Conservation (phyloP, 2,113 vertebrate genomes). For the Macheiramphus alcinus region DNA sequence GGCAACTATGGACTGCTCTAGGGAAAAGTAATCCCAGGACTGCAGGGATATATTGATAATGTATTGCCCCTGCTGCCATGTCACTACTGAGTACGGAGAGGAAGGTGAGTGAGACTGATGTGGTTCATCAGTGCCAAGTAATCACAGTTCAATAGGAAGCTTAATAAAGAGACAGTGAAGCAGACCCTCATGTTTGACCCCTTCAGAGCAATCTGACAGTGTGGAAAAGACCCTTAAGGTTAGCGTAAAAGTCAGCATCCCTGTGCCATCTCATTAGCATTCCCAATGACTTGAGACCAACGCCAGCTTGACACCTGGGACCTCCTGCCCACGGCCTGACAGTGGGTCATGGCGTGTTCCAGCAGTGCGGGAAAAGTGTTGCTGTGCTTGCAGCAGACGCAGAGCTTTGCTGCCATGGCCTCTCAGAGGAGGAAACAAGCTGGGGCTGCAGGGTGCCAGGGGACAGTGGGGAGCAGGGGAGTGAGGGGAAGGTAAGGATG, state of each 20-base stretch:
- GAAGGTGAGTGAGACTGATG: neutral
- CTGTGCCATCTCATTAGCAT: neutral
- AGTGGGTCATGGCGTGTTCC: rapidly evolving
- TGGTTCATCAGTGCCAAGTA: neutral
- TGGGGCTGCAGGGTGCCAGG: too few relatives aligned
- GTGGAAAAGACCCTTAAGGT: neutral
- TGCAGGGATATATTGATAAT: neutral
- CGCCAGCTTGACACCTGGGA: neutral
- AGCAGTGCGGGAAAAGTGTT: neutral
- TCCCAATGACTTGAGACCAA: neutral
- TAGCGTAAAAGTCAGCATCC: neutral
- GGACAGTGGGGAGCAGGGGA: neutral
- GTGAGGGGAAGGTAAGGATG: neutral
- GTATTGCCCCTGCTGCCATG: neutral
- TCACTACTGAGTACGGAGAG: neutral
- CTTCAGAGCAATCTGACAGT: neutral
- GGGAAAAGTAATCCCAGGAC: neutral
- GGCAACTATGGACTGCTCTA: neutral
- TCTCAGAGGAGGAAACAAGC: neutral
- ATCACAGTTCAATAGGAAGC: neutral
- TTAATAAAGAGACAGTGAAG: neutral
- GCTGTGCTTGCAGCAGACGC: rapidly evolving
- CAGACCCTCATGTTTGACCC: neutral
- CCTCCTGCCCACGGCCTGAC: neutral
- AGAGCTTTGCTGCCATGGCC: neutral